Base-by-base conservation (phyloP, 2,113 vertebrate species). In the Corydoras sp. region DNA sequence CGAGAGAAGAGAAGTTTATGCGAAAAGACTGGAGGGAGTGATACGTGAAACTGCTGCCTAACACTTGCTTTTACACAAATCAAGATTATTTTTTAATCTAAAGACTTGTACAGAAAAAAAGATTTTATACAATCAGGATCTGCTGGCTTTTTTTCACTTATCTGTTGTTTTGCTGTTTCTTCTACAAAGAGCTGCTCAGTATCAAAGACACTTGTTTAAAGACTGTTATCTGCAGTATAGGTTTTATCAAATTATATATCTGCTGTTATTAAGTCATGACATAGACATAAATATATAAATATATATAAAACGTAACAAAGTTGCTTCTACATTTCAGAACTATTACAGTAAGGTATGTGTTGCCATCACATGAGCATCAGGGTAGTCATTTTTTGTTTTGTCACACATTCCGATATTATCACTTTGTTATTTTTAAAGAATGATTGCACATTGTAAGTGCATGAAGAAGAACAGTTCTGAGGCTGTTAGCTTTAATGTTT, bases 11-110 rank as follows among this genome's bases (percentile, higher is more conserved):
- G 92, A 95, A 88, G 87, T 93, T 68, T 90, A 93, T 87, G 92
- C 92, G 91, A 94, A 93, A 90, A 93, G 92, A 92, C 88, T 93
- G 89, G 92, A 93, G 82, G 91, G 89, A 80, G 87, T 89, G 64
- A 92, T 93, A 83, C 88, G 91, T 81, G 93, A 94, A 83, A 93
- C 93, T 78, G 89, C 92, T 79, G 91, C 93, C 81, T 95, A 90
- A 88, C 83, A 78, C 77, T 11, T 50, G 83, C 64, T 86, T 82
- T 89, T 87, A 86, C 77, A 84, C 89, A 88, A 18, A 73, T 10
- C 64, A 54, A 63, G 60, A 69, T 66, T 69, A 59, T 73, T 68
- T 79, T 79, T 71, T 75, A 43, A 75, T 62, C 64, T 58, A 67
- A 24, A 62, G 58, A 73, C 60, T 55, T 76, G 69, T 56, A 76